Base-by-base conservation (phyloP, 2,888 invertebrate genomes). In the Yponomeuta evonymella region DNA sequence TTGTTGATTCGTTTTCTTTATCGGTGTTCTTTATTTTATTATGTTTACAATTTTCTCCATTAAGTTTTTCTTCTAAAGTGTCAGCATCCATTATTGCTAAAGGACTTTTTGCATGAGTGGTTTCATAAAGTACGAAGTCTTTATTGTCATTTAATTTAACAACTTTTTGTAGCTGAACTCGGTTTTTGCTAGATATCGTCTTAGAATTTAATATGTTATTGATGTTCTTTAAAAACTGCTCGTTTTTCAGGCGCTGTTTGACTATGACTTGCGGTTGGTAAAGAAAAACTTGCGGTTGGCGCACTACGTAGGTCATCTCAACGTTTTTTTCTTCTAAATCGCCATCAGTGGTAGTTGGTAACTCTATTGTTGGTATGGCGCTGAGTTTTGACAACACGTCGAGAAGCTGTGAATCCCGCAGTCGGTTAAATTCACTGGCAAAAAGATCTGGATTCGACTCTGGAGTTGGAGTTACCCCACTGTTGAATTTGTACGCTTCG, bases 181-280 rank as follows among this genome's bases (percentile, higher is more conserved):
- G 3, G 33, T 74, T 48, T 12, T 76, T 71, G 51, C 71, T 73
- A 9, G 69, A 74, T 71, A 72, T 71, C 48, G 72, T 73, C 29
- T 63, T 67, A 51, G 71, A 71, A 63, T 72, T 73, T 1, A 73
- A 71, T 30, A 72, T 67, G 9, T 48, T 67, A 36, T 48, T 33
- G 23, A 67, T 48, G n/a, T 67, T 71, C 72, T 73, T 74, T 29
- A 74, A 51, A 67, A 73, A 77, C 30, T 77, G 73, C 8, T 76
- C 73, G 23, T 75, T 74, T 6, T 74, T 73, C 65, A 77, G 72
- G 12, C 70, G 73, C 10, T 74, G 75, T 73, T 77, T 77, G 1
- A 76, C 71, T 30, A 77, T 12, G n/a, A 75, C 73, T 68, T 77
- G 76, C 62, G 76, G 75, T 9, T 72, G 74, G 70, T 76, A 76